These are phyloP conservation scores for Tachysurus fulvidraco DNA, from an alignment of 2,113 vertebrate genomes.

Conservation along the genomic window DNA sequence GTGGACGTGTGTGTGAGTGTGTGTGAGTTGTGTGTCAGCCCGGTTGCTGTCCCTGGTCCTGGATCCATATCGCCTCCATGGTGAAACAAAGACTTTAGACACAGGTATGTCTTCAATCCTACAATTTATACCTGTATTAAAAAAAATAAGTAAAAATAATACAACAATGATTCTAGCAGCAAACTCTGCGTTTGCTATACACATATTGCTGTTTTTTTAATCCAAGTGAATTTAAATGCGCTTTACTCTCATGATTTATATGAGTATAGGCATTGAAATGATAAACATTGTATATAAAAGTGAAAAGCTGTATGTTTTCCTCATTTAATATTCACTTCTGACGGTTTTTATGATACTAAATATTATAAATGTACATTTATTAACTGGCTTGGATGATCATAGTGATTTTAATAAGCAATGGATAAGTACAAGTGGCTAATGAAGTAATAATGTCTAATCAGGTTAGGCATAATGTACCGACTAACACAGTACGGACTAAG, in stretches of 20 bases:
- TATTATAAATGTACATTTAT: neutral
- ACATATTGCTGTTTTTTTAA: neutral
- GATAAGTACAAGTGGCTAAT: neutral
- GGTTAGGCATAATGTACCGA: neutral
- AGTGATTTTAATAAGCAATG: neutral
- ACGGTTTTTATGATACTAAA: neutral
- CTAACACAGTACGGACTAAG: neutral
- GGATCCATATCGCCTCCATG: constrained; percentile 22
- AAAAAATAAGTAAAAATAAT: neutral
- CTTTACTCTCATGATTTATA: neutral
- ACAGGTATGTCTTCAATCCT: constrained; percentile 37
- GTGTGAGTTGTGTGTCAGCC: constrained; percentile 1
- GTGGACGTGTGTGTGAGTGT: neutral
- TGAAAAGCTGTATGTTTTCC: neutral
- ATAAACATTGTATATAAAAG: neutral
- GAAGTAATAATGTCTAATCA: neutral
- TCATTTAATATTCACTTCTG: neutral
- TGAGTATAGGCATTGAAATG: neutral
- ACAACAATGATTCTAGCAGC: neutral
- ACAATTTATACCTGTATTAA: neutral
- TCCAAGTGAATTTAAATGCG: neutral
- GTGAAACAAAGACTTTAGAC: constrained; percentile 31
- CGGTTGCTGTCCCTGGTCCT: neutral
- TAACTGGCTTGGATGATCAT: neutral
- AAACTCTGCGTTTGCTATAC: neutral